Evolutionary conservation across 2,113 vertebrate genomes (phyloP).

Genomic region (Muntiacus muntjak): DNA sequence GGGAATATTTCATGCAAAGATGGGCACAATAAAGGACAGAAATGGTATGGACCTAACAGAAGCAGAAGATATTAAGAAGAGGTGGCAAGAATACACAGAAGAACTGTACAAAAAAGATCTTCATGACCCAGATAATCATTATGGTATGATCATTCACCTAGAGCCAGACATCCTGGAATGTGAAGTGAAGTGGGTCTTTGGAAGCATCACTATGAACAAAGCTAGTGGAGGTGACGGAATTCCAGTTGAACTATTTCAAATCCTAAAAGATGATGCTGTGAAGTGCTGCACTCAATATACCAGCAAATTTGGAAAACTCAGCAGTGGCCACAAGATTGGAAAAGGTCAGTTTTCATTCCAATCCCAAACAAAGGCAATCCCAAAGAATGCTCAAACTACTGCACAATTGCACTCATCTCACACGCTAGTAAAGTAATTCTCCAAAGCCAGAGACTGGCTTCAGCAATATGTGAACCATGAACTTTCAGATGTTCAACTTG

Average conservation of each 20-base stretch:
- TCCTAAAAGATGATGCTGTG: background rate
- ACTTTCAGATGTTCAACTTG: background rate
- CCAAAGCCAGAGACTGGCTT: background rate
- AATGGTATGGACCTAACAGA: background rate
- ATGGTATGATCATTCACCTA: background rate
- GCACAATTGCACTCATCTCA: background rate
- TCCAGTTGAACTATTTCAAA: background rate
- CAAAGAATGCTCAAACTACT: background rate
- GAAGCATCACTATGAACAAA: background rate
- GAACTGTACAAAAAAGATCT: background rate
- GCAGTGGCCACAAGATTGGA: background rate
- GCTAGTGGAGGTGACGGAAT: background rate
- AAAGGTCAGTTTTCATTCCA: background rate
- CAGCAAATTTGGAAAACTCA: background rate
- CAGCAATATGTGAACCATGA: background rate
- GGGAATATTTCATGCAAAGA: background rate
- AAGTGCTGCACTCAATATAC: background rate
- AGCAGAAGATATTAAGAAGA: background rate
- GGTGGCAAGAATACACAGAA: background rate
- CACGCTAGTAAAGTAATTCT: background rate
- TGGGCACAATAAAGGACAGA: background rate
- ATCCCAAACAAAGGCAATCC: background rate
- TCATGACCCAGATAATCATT: background rate
- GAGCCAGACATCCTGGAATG: background rate
- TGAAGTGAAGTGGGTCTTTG: background rate